phyloP scores from a whole-genome alignment of 2,888 invertebrate genomes.

The Melanchra persicariae region DNA sequence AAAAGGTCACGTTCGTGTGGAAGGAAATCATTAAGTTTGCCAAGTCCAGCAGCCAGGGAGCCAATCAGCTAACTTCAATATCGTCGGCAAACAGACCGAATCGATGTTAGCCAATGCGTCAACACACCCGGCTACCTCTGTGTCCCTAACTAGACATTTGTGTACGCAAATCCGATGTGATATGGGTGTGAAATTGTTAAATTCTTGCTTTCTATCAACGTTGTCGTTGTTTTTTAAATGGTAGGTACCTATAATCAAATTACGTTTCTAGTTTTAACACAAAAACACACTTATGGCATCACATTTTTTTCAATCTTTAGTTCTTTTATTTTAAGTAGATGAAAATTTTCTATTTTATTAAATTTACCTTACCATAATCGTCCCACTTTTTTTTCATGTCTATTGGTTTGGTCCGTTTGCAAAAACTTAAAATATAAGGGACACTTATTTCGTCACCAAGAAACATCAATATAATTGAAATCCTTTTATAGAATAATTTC shows the following conservation, averaged over 20 bases:
- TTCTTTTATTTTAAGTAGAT: not conserved
- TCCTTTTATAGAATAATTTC: constrained; percentile 27
- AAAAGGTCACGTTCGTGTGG: constrained; percentile 64
- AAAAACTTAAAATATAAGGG: not conserved
- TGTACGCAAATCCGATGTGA: constrained; percentile 47
- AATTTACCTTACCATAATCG: not conserved
- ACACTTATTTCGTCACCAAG: too few relatives aligned
- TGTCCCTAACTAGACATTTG: constrained; percentile 60
- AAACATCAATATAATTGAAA: not conserved
- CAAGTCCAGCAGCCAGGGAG: constrained; percentile 77
- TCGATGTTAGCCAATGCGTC: constrained; percentile 78
- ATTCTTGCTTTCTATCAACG: not conserved
- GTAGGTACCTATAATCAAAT: not conserved
- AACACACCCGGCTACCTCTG: constrained; percentile 72
- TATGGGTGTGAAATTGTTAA: constrained; percentile 35
- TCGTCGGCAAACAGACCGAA: constrained; percentile 82
- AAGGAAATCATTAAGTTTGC: constrained; percentile 73
- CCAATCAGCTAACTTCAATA: constrained; percentile 88
- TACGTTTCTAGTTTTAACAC: not conserved
- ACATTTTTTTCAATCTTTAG: too few relatives aligned
- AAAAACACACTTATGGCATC: not conserved
- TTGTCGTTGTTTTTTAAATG: not conserved
- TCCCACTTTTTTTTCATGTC: not conserved
- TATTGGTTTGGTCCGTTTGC: not conserved
- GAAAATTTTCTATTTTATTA: too few relatives aligned